These are phyloP conservation scores for Drosophila athabasca DNA, from an alignment of 1,140 invertebrate species.

Conservation along the genomic window DNA sequence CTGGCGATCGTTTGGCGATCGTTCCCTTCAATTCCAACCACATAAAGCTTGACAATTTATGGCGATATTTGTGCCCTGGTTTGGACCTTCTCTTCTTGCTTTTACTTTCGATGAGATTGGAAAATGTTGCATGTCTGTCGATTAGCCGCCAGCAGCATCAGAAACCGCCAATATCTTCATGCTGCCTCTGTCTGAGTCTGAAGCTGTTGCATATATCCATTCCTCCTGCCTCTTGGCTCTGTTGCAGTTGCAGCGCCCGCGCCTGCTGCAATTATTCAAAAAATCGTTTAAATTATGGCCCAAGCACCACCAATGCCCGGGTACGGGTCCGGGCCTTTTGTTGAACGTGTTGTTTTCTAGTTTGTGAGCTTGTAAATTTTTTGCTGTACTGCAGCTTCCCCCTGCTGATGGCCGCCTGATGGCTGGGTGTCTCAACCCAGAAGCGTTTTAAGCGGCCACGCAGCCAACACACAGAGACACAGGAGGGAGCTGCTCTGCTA, in stretches of 20 bases:
- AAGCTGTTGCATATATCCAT: too few relatives aligned
- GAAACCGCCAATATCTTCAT: conserved; percentile 1
- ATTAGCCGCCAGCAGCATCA: conserved; percentile 27
- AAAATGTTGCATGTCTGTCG: conserved; percentile 46
- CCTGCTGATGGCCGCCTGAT: conserved; percentile 41
- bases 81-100: conserved; percentile 28
- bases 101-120: conserved; percentile 21
- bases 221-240: background rate
- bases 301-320: background rate
- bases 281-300: conserved; percentile 48
- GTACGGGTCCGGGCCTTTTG: conserved; percentile 5
- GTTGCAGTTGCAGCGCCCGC: conserved; percentile 15
- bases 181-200: background rate
- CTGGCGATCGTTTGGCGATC: background rate
- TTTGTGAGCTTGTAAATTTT: conserved; percentile 52
- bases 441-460: conserved; percentile 42
- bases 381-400: conserved; percentile 14
- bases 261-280: conserved; percentile 42
- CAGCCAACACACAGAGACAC: conserved; percentile 16
- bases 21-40: background rate
- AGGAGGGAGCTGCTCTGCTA: background rate
- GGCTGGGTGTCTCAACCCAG: conserved; percentile 43
- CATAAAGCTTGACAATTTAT: conserved; percentile 42
- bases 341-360: conserved; percentile 47
- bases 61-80: conserved; percentile 5